These are phyloP conservation scores for Chroicocephalus ridibundus DNA, from an alignment of 2,113 vertebrate species.

Conservation along the genomic window DNA sequence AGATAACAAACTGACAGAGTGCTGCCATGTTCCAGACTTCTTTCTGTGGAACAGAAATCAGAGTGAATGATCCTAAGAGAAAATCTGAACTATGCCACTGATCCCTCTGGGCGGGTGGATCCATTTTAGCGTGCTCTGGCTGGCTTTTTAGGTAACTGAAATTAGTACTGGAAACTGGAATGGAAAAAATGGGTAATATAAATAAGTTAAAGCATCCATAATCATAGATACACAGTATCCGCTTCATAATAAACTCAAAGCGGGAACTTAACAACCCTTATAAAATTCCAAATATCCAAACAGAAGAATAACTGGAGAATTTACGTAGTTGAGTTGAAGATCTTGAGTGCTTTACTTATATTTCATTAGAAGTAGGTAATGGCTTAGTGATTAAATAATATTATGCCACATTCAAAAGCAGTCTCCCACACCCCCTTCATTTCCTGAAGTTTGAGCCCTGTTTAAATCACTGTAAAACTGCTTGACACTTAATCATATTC, in stretches of 20 bases:
- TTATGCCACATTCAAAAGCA: background rate
- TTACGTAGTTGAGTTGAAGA: background rate
- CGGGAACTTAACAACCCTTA: background rate
- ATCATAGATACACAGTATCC: background rate
- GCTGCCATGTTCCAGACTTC: background rate
- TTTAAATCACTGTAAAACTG: conserved; percentile 38
- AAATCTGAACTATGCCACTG: background rate
- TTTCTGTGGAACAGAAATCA: background rate
- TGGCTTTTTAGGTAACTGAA: conserved; percentile 37
- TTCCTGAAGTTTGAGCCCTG: conserved; percentile 27
- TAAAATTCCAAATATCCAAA: background rate
- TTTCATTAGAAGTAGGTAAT: background rate
- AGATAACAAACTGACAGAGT: background rate
- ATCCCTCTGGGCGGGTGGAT: background rate
- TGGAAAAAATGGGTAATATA: conserved; percentile 48
- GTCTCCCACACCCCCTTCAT: background rate
- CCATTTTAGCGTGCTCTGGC: background rate
- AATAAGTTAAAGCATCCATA: conserved; percentile 40
- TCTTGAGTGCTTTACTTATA: background rate
- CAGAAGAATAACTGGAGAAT: background rate
- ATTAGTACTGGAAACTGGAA: conserved; percentile 3
- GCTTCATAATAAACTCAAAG: conserved; percentile 2
- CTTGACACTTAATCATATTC: conserved; percentile 12
- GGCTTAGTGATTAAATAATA: background rate
- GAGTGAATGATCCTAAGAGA: background rate